phyloP scores from a whole-genome alignment of 1,140 invertebrate genomes.

The Leptopilina boulardi region DNA sequence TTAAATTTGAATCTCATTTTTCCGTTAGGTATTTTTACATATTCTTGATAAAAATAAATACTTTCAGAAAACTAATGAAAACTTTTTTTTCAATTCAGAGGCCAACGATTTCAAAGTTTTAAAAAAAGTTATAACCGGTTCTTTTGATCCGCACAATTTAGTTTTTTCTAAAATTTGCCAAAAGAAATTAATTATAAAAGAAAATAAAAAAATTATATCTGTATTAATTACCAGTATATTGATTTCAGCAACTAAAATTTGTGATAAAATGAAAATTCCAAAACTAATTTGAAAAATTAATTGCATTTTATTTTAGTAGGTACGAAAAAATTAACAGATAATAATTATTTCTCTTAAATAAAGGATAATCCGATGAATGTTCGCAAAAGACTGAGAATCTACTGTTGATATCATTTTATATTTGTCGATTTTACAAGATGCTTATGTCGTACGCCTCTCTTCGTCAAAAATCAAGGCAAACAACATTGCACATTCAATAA shows the following conservation, averaged over 20 bases:
- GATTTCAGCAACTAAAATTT: not conserved
- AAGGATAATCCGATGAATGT: not conserved
- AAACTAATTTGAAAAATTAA: not conserved
- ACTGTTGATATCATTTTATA: not conserved
- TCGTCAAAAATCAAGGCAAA: constrained; percentile 1
- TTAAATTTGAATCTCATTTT: too few relatives aligned
- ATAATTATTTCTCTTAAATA: not conserved
- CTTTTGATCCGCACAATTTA: too few relatives aligned
- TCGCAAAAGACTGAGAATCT: not conserved
- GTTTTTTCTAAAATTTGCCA: too few relatives aligned
- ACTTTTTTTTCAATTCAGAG: too few relatives aligned
- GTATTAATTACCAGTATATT: not conserved
- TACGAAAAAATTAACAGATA: too few relatives aligned
- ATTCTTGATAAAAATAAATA: too few relatives aligned
- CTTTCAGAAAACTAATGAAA: too few relatives aligned
- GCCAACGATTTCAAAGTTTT: too few relatives aligned
- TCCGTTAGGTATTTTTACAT: too few relatives aligned
- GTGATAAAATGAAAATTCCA: not conserved
- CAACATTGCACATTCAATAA: not conserved
- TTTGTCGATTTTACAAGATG: not conserved
- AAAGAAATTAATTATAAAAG: too few relatives aligned
- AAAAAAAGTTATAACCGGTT: too few relatives aligned
- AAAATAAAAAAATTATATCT: too few relatives aligned
- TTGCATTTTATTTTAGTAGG: not conserved
- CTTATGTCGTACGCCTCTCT: not conserved